phyloP scores from a whole-genome alignment of 2,113 vertebrate species.

The Coturnix japonica region DNA sequence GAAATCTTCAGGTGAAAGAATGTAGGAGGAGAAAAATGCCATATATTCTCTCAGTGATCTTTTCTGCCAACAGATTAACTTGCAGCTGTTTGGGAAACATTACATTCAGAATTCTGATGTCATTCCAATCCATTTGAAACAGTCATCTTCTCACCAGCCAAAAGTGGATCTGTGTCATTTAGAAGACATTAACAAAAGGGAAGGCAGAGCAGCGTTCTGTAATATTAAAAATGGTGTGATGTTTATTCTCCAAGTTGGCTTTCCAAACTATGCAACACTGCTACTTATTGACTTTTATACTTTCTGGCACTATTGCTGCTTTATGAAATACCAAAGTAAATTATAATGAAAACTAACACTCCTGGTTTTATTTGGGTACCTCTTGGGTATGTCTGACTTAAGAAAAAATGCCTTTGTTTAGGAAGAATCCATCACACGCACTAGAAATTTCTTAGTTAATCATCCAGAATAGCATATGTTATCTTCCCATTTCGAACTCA shows the following conservation, averaged over 20 bases:
- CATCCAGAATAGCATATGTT: background rate
- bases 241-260: background rate
- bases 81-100: background rate
- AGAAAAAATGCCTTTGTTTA: background rate
- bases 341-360: background rate
- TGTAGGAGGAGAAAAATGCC: background rate
- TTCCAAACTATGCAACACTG: background rate
- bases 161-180: background rate
- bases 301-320: background rate
- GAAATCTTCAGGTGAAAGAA: background rate
- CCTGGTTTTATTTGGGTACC: background rate
- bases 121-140: background rate
- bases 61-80: background rate
- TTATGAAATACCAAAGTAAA: background rate
- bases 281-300: background rate
- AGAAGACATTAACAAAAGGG: background rate
- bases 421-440: background rate
- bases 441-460: background rate
- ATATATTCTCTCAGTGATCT: background rate
- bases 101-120: background rate
- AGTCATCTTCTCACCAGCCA: background rate
- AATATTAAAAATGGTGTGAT: background rate
- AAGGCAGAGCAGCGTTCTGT: background rate
- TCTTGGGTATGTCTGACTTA: background rate
- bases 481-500: background rate